Evolutionary conservation across 2,797 vertebrate species (phyloP).

Genomic region (Periophthalmus magnuspinnatus): DNA sequence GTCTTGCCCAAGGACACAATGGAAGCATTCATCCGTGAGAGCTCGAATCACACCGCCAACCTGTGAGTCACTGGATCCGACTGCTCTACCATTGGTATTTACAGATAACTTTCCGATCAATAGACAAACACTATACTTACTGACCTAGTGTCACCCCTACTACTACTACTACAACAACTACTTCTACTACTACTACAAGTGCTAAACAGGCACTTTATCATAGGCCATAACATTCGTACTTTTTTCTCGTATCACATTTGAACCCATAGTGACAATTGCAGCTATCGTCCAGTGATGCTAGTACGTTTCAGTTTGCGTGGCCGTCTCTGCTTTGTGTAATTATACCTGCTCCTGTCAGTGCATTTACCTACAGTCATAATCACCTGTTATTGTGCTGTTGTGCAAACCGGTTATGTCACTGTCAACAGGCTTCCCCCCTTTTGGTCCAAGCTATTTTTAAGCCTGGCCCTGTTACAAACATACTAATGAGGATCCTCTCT

Average conservation of each 20-base stretch:
- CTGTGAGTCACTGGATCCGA: too few relatives aligned
- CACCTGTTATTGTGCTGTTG: not conserved
- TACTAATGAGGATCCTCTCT: constrained; percentile 29
- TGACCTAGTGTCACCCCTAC: too few relatives aligned
- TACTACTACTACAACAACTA: too few relatives aligned
- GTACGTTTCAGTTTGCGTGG: constrained; percentile 27
- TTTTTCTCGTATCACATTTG: not conserved
- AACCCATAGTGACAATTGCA: not conserved
- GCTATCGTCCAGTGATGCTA: constrained; percentile 10
- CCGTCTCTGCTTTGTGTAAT: constrained; percentile 25
- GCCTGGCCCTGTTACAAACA: constrained; percentile 19
- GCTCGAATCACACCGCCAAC: too few relatives aligned
- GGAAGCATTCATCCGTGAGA: too few relatives aligned
- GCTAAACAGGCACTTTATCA: not conserved
- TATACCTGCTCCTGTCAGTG: constrained; percentile 13
- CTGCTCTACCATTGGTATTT: too few relatives aligned
- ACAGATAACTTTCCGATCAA: too few relatives aligned
- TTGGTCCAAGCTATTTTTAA: constrained; percentile 23
- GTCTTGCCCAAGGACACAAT: too few relatives aligned
- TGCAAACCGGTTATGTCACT: constrained; percentile 14
- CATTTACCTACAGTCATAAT: constrained; percentile 10
- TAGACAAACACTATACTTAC: too few relatives aligned
- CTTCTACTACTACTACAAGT: not conserved
- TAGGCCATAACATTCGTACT: not conserved
- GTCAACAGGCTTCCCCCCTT: not conserved